These are phyloP conservation scores for Tortricodes alternella DNA, from an alignment of 2,888 invertebrate species.

Conservation along the genomic window DNA sequence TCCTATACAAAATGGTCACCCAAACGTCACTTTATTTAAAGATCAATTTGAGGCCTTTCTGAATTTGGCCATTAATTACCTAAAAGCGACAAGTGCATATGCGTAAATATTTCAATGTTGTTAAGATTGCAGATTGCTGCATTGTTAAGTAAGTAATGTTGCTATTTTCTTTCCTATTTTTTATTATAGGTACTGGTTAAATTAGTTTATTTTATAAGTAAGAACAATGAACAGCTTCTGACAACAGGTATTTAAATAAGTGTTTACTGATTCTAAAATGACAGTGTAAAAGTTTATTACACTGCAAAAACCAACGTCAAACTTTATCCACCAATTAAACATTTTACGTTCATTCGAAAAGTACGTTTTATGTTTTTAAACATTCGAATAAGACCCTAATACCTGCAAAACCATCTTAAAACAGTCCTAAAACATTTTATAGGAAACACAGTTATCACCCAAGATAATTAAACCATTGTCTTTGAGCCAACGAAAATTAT, in stretches of 20 bases:
- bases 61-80: no score
- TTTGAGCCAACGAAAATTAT: conserved; percentile 68
- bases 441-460: conserved; percentile 68
- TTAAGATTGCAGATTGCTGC: no score
- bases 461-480: conserved; percentile 79
- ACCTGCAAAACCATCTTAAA: conserved; percentile 50
- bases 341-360: conserved; percentile 29
- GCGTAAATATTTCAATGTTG: no score
- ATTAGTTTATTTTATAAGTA: not conserved
- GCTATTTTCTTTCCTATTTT: no score
- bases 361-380: conserved; percentile 20
- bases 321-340: conserved; percentile 18
- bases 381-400: conserved; percentile 36
- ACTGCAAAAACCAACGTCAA: conserved; percentile 14
- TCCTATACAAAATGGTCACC: no score
- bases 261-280: conserved; percentile 1
- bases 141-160: no score
- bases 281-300: not conserved
- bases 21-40: no score
- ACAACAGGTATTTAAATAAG: not conserved
- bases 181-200: not conserved
- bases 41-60: no score
- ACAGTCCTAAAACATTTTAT: conserved; percentile 61
- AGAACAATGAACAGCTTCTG: not conserved
- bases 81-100: no score